Evolutionary conservation across 2,888 invertebrate species (phyloP).

Genomic region (Seladonia tumulorum): DNA sequence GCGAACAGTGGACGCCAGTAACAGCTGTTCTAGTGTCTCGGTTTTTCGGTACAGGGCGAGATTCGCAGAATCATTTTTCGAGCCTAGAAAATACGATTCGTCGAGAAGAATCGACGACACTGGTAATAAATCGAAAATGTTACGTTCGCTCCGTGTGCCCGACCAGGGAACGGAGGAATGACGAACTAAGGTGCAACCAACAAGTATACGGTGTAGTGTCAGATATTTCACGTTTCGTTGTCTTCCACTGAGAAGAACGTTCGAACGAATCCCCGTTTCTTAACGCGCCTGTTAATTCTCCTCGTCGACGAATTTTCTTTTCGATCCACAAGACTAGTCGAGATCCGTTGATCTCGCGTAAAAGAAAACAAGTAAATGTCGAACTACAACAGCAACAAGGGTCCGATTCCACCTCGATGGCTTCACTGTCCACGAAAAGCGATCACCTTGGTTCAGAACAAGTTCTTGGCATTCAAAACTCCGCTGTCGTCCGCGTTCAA

Average conservation of each 20-base stretch:
- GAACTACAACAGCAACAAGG: constrained; percentile 72
- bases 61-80: background rate
- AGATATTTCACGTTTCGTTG: background rate
- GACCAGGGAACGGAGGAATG: background rate
- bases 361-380: constrained; percentile 66
- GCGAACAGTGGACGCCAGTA: constrained; percentile 41
- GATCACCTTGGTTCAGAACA: constrained; percentile 89
- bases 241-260: constrained; percentile 1
- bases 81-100: background rate
- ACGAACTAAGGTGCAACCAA: background rate
- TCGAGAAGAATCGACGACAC: background rate
- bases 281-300: background rate
- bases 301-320: background rate
- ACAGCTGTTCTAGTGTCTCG: constrained; percentile 45
- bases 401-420: constrained; percentile 94
- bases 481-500: constrained; percentile 94
- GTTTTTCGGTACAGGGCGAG: background rate
- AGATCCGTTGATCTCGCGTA: background rate
- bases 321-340: background rate
- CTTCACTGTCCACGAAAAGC: constrained; percentile 94
- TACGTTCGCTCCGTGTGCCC: background rate
- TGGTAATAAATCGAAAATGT: background rate
- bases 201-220: constrained; percentile 33
- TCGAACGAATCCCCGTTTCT: background rate
- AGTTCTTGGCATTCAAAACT: constrained; percentile 98